Conservation (phyloP, 2,888 invertebrate species). For the Chrysolina oricalcia region DNA sequence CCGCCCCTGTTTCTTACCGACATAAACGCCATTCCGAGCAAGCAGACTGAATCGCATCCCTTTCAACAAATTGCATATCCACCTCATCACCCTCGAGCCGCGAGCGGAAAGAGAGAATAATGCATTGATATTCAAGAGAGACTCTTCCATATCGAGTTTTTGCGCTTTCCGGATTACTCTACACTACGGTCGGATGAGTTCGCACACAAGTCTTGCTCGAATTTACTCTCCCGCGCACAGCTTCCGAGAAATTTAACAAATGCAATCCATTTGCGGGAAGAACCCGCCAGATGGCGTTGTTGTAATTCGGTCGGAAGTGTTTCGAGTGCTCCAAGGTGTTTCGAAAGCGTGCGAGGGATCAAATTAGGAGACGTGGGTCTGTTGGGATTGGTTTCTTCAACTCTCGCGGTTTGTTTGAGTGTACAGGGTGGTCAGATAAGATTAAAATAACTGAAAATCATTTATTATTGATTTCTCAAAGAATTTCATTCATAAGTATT, state of each 20-base stretch:
- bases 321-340: slow-evolving; percentile 7
- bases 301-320: slow-evolving; percentile 47
- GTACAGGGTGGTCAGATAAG: no score
- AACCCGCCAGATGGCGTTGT: slow-evolving; percentile 43
- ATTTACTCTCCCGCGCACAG: slow-evolving; percentile 47
- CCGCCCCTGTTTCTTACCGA: not conserved
- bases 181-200: slow-evolving; percentile 43
- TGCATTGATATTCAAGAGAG: slow-evolving; percentile 62
- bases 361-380: slow-evolving; percentile 2
- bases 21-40: slow-evolving; percentile 13
- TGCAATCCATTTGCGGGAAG: slow-evolving; percentile 48
- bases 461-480: no score
- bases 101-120: slow-evolving; percentile 35
- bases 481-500: no score
- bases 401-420: not conserved
- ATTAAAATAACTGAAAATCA: no score
- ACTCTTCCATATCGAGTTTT: slow-evolving; percentile 60
- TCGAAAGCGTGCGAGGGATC: not conserved
- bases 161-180: slow-evolving; percentile 37
- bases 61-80: slow-evolving; percentile 29
- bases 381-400: not conserved
- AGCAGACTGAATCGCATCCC: slow-evolving; percentile 23
- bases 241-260: slow-evolving; percentile 52
- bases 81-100: slow-evolving; percentile 45
- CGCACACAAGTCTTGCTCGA: slow-evolving; percentile 47